A percentile compares a stretch with the other conserved stretches of the same genome.
Evolutionary conservation across 2,888 invertebrate genomes (phyloP).

Genomic region (Tillus elongatus): DNA sequence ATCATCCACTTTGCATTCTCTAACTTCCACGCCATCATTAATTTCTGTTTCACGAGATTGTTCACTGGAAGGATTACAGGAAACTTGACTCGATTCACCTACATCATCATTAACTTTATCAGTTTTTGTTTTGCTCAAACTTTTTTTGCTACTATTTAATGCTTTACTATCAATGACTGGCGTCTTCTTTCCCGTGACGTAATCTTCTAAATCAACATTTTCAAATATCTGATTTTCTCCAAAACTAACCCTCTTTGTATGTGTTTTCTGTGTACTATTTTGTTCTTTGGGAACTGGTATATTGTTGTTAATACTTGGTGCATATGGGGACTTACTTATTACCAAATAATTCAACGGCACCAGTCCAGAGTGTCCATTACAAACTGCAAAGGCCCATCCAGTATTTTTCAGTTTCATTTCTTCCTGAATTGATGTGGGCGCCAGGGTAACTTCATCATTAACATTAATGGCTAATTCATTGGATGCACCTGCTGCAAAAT

Average conservation of each 20-base stretch:
- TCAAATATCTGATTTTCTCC: conserved; percentile 40
- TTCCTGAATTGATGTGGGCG: conserved; percentile 74
- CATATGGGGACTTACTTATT: conserved; percentile 28
- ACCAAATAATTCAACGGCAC: conserved; percentile 55
- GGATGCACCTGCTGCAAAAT: conserved; percentile 61
- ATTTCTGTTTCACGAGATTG: too few relatives aligned
- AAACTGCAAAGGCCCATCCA: conserved; percentile 59
- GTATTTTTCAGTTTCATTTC: conserved; percentile 52
- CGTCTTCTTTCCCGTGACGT: conserved; percentile 17
- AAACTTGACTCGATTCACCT: too few relatives aligned
- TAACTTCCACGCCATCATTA: too few relatives aligned
- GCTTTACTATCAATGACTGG: neutral
- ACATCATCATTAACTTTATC: too few relatives aligned
- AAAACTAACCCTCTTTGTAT: conserved; percentile 39
- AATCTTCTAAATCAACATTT: conserved; percentile 31
- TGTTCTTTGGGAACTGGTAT: conserved; percentile 5
- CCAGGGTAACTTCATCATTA: conserved; percentile 71
- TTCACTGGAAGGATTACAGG: too few relatives aligned
- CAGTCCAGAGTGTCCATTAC: conserved; percentile 51
- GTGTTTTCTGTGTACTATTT: conserved; percentile 21
- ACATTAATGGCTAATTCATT: conserved; percentile 70
- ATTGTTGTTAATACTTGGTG: conserved; percentile 11
- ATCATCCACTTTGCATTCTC: too few relatives aligned
- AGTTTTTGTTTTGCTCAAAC: too few relatives aligned
- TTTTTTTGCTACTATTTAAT: conserved; percentile 4